Evolutionary conservation across 2,113 vertebrate species (phyloP).

Genomic region (Mungos mungo): DNA sequence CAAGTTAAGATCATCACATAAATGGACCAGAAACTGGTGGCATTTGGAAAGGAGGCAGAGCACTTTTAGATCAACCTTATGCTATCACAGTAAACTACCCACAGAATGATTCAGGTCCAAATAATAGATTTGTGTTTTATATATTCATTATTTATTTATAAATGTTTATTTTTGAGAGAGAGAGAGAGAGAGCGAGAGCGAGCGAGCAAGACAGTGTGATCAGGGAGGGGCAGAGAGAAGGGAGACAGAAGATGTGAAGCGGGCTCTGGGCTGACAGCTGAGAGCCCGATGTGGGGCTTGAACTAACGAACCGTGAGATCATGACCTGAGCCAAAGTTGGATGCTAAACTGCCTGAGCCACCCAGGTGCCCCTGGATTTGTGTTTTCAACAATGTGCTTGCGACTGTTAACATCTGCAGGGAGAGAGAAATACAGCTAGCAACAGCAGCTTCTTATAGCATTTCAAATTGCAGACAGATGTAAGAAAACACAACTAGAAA

Average conservation of each 20-base stretch:
- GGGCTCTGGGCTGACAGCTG: too few species aligned
- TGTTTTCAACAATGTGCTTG: background rate
- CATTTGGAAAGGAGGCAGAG: constrained; percentile 61
- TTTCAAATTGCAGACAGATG: background rate
- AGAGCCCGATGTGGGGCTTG: too few species aligned
- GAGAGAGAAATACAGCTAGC: rapidly evolving
- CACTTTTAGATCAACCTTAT: background rate
- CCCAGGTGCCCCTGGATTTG: background rate
- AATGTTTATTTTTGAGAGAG: too few species aligned
- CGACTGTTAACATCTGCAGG: background rate
- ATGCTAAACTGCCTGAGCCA: too few species aligned
- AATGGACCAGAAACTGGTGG: constrained; percentile 32
- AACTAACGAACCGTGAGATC: too few species aligned
- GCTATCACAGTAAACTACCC: constrained; percentile 10
- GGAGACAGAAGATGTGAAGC: too few species aligned
- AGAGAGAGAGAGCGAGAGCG: too few species aligned
- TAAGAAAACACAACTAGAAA: background rate
- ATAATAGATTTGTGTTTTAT: constrained; percentile 48
- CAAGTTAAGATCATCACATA: background rate
- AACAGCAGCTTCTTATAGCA: rapidly evolving
- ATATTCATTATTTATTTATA: too few species aligned
- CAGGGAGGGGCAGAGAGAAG: too few species aligned
- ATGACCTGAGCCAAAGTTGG: too few species aligned
- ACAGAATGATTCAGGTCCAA: background rate
- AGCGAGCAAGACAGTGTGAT: too few species aligned